Base-by-base conservation (phyloP, 2,888 invertebrate genomes). In the Scaptodrosophila latifasciaeformis region DNA sequence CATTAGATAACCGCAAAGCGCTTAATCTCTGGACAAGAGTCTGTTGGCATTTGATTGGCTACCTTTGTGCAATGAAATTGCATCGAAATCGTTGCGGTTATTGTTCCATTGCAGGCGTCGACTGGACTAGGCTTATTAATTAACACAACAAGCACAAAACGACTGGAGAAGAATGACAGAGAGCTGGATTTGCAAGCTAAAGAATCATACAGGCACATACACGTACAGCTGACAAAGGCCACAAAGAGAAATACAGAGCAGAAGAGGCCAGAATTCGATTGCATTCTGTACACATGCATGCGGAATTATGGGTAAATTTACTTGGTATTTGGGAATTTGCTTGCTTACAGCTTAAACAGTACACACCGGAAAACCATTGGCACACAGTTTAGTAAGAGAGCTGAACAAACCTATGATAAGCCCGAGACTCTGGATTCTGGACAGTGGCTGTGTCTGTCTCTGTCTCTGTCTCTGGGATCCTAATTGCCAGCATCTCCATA, bases 1-100 rank as follows among this genome's bases (percentile, higher is more conserved):
- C 58, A 75, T 70, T 78, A 70, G 52, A 58, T 47, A 71, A 51
- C 65, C 75, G 42, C 67, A 72, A 58, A 61, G 59, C 52, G 40
- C 47, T 59, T 57, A 65, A 67, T 67, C 60, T 58, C 58, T 47
- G 59, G 17, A n/a, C 21, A 37, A 12, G 39, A 27, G 27, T 35
- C 29, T 2, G 12, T 29, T 17, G 29, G 30, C 29, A 44, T 27
- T n/a, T 29, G 34, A 39, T 59, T 45, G 13, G 54, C 55, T 29
- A 30, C 30, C 52, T 62, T 48, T 46, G 57, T 51, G 47, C 46
- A 24, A 55, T 50, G 44, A 48, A 61, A 62, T 46, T 40, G 53
- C 53, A 63, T 53, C 52, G 45, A 31, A 54, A 54, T 50, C 37
- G 59, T 40, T 63, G 62, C 21, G 59, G 64, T 63, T 54, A n/a